Evolutionary conservation across 2,797 vertebrate genomes (phyloP).

Genomic region (Ictinia mississippiensis): DNA sequence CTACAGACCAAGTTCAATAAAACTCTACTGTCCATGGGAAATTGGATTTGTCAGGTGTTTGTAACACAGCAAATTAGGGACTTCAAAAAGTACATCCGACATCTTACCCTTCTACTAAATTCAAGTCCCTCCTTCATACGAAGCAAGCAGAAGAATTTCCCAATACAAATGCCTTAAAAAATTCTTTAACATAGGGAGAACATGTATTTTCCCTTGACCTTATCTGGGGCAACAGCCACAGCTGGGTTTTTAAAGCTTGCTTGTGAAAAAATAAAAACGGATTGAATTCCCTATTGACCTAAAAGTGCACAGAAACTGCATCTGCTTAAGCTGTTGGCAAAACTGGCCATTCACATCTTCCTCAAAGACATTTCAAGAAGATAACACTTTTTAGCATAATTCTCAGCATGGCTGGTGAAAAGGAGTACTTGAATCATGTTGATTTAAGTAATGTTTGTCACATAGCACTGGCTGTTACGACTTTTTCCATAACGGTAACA

Average conservation of each 20-base stretch:
- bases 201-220: slow-evolving; percentile 26
- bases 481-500: background rate
- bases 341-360: background rate
- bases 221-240: background rate
- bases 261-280: background rate
- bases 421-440: background rate
- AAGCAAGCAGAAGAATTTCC: background rate
- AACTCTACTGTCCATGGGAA: background rate
- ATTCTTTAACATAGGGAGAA: background rate
- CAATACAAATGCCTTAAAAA: background rate
- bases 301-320: background rate
- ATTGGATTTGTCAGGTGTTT: background rate
- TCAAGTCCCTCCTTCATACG: background rate
- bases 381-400: background rate
- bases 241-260: background rate
- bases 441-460: background rate
- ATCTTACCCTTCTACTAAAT: background rate
- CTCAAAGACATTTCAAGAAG: background rate
- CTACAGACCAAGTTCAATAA: background rate
- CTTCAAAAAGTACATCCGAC: background rate
- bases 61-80: background rate
- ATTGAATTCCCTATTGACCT: background rate
- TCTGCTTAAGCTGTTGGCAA: slow-evolving; percentile 2
- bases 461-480: background rate
- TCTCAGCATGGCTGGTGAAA: background rate